phyloP scores from a whole-genome alignment of 2,113 vertebrate species.

The Rhegmatorhina hoffmannsi region DNA sequence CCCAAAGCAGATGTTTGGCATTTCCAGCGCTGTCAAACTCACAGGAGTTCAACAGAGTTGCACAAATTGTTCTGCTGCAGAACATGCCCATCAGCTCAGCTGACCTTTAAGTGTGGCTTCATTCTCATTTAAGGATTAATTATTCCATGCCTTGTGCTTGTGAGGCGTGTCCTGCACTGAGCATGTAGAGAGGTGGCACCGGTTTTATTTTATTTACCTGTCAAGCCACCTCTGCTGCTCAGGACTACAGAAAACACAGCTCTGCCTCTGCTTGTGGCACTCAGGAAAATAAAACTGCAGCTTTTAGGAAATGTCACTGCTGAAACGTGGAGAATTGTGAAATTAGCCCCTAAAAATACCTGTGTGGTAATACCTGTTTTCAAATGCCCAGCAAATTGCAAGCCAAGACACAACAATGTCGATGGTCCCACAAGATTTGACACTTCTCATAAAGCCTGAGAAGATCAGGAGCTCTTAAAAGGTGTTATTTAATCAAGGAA shows the following conservation, averaged over 20 bases:
- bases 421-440: background rate
- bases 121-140: slow-evolving; percentile 9
- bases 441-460: background rate
- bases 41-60: background rate
- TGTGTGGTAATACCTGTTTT: background rate
- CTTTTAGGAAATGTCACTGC: background rate
- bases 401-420: background rate
- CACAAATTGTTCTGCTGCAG: slow-evolving; percentile 4
- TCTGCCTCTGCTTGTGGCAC: background rate
- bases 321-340: background rate
- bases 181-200: background rate
- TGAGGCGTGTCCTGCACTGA: background rate
- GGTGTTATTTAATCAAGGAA: background rate
- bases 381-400: background rate
- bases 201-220: background rate
- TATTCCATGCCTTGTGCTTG: background rate
- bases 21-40: background rate
- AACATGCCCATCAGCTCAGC: background rate
- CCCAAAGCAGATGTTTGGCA: background rate
- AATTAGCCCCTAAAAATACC: background rate
- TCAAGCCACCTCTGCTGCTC: background rate
- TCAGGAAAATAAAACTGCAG: background rate
- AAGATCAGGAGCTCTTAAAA: background rate
- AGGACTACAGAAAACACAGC: background rate
- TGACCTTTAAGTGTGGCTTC: slow-evolving; percentile 40